Conservation (phyloP, 2,888 invertebrate genomes). For the Iselma pallidipennis region DNA sequence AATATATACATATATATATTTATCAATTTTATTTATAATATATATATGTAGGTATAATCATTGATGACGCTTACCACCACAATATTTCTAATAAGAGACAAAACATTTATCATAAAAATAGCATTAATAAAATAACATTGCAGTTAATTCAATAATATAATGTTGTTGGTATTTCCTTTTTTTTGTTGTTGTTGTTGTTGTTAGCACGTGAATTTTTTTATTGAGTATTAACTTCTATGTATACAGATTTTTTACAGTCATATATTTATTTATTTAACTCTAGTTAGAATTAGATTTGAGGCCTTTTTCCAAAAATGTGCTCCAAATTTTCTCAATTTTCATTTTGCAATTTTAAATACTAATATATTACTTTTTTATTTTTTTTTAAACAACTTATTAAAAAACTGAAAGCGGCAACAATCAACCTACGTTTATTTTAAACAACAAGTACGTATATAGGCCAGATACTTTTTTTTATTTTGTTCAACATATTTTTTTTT, state of each 20-base stretch:
- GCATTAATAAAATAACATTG: constrained; percentile 38
- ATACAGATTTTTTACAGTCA: neutral
- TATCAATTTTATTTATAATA: constrained; percentile 20
- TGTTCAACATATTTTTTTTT: neutral
- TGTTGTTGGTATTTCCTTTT: too few relatives aligned
- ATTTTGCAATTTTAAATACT: too few relatives aligned
- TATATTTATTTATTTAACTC: neutral
- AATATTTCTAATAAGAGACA: constrained; percentile 32
- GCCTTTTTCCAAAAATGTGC: neutral
- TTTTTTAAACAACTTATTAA: neutral
- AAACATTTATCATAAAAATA: constrained; percentile 42
- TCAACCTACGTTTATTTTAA: constrained; percentile 37
- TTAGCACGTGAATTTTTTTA: constrained; percentile 29
- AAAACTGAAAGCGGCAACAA: constrained; percentile 34
- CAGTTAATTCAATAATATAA: constrained; percentile 25
- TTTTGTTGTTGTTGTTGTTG: constrained; percentile 25
- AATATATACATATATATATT: too few relatives aligned
- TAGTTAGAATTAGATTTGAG: neutral
- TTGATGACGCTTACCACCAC: constrained; percentile 32
- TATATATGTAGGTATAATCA: neutral
- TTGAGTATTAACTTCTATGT: neutral
- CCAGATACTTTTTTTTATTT: constrained; percentile 16
- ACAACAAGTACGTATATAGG: constrained; percentile 39
- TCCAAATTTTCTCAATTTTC: too few relatives aligned
- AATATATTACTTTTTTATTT: neutral